Evolutionary conservation across 2,113 vertebrate species (phyloP), one percentile per base, ranked within the genome.

Genomic region (Dromas ardeola): DNA sequence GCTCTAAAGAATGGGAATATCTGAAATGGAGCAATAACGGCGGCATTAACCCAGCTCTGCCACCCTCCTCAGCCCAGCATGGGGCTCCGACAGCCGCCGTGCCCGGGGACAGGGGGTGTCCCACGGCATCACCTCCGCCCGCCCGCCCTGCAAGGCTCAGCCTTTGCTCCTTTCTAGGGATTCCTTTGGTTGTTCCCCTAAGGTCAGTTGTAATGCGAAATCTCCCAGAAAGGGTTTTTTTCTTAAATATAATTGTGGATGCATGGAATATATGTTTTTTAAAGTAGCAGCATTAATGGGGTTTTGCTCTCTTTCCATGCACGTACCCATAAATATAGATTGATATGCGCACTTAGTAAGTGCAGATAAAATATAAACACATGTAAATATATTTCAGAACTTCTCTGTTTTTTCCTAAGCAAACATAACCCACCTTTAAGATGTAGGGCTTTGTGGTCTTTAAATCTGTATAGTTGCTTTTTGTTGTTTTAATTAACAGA

Each of bases 81-180:
- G 53, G 52, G 52, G 32, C 32, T 20, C 5, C 53, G 1, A 8
- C 16, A 14, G 38, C 71, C 4, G 9, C 16, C 1, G 22, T 26
- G 30, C 6, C 30, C 13, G 6, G 12, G 22, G 71, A 15, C n/a
- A 27, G 26, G 4, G 5, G n/a, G 10, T 49, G 14, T 71, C 26
- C 49, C 4, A 10, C 5, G 17, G 59, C 47, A 6, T 5, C 8
- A 6, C 29, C 1, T 2, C 29, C 4, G 26, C 36, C 22, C 4
- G 26, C 36, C 22, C 5, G 19, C 29, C 27, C 43, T 3, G 36
- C 45, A 9, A 7, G 38, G 38, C 34, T 4, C 11, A 5, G 38
- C 22, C 11, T 3, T 47, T 18, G 3, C 32, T 11, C 45, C 45
- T 40, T 3, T 61, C 30, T 7, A 53, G 11, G 30, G 27, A 40